Evolutionary conservation across 1,140 invertebrate genomes (phyloP).

Genomic region (Plodia interpunctella): DNA sequence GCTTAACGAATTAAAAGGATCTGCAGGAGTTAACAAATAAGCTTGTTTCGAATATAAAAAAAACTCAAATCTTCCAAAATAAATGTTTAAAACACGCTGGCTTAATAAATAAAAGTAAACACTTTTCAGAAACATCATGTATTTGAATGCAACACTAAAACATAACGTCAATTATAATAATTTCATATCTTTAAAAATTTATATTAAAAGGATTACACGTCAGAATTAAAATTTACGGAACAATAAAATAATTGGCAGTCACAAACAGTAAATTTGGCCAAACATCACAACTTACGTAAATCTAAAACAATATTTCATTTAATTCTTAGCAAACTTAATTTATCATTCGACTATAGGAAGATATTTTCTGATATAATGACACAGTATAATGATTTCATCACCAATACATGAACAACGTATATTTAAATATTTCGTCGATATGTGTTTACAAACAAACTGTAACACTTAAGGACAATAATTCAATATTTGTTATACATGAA

Average conservation of each 20-base stretch:
- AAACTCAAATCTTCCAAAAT: constrained; percentile 73
- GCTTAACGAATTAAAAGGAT: constrained; percentile 28
- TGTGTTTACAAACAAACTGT: neutral
- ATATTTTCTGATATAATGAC: constrained; percentile 1
- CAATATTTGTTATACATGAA: neutral
- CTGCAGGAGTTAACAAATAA: constrained; percentile 17
- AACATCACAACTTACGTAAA: constrained; percentile 34
- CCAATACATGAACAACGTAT: constrained; percentile 3
- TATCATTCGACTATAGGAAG: neutral
- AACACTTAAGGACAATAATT: neutral
- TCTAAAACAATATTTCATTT: constrained; percentile 18
- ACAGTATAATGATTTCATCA: constrained; percentile 11
- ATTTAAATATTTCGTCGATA: constrained; percentile 3
- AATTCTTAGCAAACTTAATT: neutral
- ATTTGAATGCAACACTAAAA: constrained; percentile 71
- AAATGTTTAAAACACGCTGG: constrained; percentile 62
- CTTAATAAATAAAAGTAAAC: constrained; percentile 47
- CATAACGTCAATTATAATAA: constrained; percentile 58
- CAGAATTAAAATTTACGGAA: constrained; percentile 33
- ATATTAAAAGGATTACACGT: constrained; percentile 37
- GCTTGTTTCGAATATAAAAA: constrained; percentile 25
- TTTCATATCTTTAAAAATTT: constrained; percentile 48
- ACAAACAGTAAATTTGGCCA: constrained; percentile 52
- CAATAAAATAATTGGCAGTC: constrained; percentile 62
- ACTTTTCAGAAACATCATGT: constrained; percentile 57